A percentile compares a stretch with the other conserved stretches of the same genome.
These are phyloP conservation scores for Calliopsis andreniformis DNA, from an alignment of 1,140 invertebrate genomes.

Conservation along the genomic window DNA sequence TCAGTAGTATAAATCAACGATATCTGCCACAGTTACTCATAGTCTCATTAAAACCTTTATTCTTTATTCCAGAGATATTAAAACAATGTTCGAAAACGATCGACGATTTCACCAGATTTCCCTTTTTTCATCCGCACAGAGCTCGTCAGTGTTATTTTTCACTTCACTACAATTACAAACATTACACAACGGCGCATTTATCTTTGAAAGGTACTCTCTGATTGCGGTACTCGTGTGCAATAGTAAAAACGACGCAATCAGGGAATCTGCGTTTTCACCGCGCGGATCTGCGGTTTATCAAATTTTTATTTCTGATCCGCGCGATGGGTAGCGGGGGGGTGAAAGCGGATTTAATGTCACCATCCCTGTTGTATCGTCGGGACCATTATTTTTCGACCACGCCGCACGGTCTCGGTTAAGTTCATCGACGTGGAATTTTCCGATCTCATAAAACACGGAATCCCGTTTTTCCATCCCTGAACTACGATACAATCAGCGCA, in stretches of 20 bases:
- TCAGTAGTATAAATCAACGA: too few relatives aligned
- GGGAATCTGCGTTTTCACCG: neutral
- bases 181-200: too few relatives aligned
- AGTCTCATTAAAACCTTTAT: too few relatives aligned
- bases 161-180: neutral
- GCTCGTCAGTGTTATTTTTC: too few relatives aligned
- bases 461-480: neutral
- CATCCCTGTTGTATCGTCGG: neutral
- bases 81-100: too few relatives aligned
- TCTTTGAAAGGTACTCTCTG: neutral
- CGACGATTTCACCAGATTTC: too few relatives aligned
- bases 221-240: neutral
- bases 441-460: neutral
- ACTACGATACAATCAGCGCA: neutral
- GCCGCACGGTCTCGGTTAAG: neutral
- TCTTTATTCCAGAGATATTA: too few relatives aligned
- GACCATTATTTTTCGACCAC: conserved; percentile 12
- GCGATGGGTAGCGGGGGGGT: too few relatives aligned
- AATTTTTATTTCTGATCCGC: conserved; percentile 22
- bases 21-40: too few relatives aligned
- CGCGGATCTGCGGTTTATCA: conserved; percentile 12
- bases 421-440: neutral
- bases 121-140: too few relatives aligned
- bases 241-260: neutral
- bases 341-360: conserved; percentile 19